A percentile compares a stretch with the other conserved stretches of the same genome.
These are phyloP conservation scores for Scylla paramamosain DNA, from an alignment of 1,140 invertebrate genomes.

Conservation along the genomic window DNA sequence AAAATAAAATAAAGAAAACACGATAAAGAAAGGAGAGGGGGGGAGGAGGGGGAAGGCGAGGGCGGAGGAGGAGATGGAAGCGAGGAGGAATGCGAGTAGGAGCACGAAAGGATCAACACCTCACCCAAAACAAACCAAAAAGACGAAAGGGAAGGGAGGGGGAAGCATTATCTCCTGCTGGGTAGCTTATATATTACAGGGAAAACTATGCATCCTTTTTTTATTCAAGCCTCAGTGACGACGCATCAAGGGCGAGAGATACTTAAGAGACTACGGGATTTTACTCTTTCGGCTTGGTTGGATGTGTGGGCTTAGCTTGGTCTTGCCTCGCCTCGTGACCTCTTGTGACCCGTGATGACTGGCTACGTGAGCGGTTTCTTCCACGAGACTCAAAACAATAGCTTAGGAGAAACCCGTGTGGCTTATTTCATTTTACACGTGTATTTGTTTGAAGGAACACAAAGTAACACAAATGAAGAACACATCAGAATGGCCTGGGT, in stretches of 20 bases:
- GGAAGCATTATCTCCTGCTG: not conserved
- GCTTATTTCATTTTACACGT: not conserved
- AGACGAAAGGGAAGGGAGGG: not conserved
- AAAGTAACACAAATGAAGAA: not conserved
- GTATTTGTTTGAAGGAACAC: not conserved
- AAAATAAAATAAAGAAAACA: too few species aligned
- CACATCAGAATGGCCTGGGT: too few species aligned
- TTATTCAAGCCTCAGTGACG: not conserved
- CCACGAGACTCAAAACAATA: not conserved
- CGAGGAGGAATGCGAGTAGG: not conserved
- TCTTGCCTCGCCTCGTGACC: not conserved
- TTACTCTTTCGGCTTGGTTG: not conserved
- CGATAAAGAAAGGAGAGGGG: too few species aligned
- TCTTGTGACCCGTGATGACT: constrained; percentile 8
- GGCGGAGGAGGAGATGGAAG: not conserved
- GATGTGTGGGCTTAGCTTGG: not conserved
- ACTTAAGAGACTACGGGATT: not conserved
- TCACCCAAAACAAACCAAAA: too few species aligned
- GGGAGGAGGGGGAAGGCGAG: not conserved
- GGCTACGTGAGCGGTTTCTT: not conserved
- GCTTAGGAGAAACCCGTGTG: constrained; percentile 9
- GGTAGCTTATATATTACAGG: not conserved
- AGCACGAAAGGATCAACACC: not conserved
- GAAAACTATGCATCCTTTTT: not conserved
- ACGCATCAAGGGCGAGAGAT: not conserved